Percentiles rank a stretch among this genome's conserved stretches.
phyloP scores from a whole-genome alignment of 2,113 vertebrate species.

The Pyrgilauda ruficollis region DNA sequence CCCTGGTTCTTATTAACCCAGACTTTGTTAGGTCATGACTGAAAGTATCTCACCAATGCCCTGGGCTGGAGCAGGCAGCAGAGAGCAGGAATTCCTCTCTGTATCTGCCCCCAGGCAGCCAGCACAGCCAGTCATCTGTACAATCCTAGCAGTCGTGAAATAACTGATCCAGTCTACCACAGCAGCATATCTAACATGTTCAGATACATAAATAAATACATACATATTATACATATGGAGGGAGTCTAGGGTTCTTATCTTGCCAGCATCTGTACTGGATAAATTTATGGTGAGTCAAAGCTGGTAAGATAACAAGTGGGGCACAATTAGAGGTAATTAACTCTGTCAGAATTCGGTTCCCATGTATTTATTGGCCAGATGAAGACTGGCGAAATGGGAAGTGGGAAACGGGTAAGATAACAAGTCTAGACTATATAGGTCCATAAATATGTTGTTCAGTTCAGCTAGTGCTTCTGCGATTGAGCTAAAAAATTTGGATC shows the following conservation, averaged over 20 bases:
- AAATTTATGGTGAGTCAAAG: constrained; percentile 4
- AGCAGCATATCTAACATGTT: neutral
- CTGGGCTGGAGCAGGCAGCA: neutral
- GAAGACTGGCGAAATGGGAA: neutral
- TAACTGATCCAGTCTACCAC: neutral
- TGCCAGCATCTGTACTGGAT: neutral
- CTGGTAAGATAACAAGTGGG: neutral
- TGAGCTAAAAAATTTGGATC: neutral
- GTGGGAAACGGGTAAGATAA: constrained; percentile 7
- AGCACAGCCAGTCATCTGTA: neutral
- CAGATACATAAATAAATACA: neutral
- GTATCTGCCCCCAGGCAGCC: neutral
- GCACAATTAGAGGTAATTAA: neutral
- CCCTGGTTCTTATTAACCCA: neutral
- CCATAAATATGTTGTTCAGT: neutral
- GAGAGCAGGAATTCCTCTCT: neutral
- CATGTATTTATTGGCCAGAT: neutral
- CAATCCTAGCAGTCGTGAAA: neutral
- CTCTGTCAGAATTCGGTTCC: neutral
- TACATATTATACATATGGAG: neutral
- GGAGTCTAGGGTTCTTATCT: constrained; percentile 4
- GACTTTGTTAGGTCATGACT: neutral
- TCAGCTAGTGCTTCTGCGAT: neutral
- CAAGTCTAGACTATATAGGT: constrained; percentile 18
- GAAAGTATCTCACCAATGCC: neutral